phyloP scores from a whole-genome alignment of 1,140 invertebrate species.

The Palaemon carinicauda region DNA sequence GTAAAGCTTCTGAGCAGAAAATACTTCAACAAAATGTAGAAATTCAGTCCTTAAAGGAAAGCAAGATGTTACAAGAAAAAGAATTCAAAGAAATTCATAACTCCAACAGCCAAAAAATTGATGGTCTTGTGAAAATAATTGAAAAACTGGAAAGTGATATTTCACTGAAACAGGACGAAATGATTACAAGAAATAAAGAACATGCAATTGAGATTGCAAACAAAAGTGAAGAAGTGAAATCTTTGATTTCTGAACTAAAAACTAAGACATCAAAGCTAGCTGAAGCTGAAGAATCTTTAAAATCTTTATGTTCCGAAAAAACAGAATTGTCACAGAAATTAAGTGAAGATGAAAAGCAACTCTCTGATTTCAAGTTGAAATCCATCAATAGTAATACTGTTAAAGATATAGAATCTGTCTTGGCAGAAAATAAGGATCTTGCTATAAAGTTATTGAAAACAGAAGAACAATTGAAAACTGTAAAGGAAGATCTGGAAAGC shows the following conservation, averaged over 20 bases:
- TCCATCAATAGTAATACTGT: too few species aligned
- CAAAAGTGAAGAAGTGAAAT: conserved; percentile 1
- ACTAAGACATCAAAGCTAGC: not conserved
- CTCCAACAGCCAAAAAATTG: too few species aligned
- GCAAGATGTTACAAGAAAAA: too few species aligned
- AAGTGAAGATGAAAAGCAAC: not conserved
- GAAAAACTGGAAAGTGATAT: too few species aligned
- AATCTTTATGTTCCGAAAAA: not conserved
- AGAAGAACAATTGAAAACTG: not conserved
- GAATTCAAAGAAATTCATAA: too few species aligned
- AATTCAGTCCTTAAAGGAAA: too few species aligned
- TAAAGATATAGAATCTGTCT: too few species aligned
- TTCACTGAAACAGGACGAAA: too few species aligned
- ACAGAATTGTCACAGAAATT: not conserved
- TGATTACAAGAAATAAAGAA: too few species aligned
- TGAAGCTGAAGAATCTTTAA: not conserved
- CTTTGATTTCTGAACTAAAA: not conserved
- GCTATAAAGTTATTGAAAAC: not conserved
- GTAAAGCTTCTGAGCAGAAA: too few species aligned
- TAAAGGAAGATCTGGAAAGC: not conserved
- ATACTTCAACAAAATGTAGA: too few species aligned
- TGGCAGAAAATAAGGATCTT: not conserved
- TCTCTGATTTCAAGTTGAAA: not conserved
- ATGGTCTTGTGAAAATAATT: too few species aligned
- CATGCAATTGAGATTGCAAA: conserved; percentile 21